phyloP scores from a whole-genome alignment of 2,888 invertebrate species.

The Idaea biselata region DNA sequence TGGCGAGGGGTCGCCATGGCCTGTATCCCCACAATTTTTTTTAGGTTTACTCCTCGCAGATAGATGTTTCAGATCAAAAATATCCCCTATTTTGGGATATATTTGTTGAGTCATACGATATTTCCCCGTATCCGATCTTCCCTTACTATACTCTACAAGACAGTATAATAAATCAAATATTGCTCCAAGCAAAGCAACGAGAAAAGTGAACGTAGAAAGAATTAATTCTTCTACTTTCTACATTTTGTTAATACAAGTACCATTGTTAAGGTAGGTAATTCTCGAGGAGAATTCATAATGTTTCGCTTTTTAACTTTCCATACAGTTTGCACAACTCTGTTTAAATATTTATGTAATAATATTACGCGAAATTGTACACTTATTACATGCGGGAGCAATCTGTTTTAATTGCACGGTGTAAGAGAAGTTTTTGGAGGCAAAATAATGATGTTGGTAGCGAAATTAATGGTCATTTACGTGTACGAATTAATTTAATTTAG shows the following conservation, averaged over 20 bases:
- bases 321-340: background rate
- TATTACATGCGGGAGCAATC: conserved; percentile 1
- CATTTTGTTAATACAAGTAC: conserved; percentile 23
- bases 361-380: background rate
- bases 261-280: conserved; percentile 25
- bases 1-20: no score
- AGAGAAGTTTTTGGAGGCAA: background rate
- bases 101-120: no score
- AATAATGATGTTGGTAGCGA: background rate
- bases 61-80: no score
- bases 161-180: conserved; percentile 2
- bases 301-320: conserved; percentile 5
- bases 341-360: conserved; percentile 5
- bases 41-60: no score
- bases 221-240: conserved; percentile 44
- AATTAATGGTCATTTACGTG: conserved; percentile 18
- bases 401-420: conserved; percentile 5
- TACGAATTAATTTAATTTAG: conserved; percentile 23
- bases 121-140: no score
- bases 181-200: background rate
- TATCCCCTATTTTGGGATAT: no score
- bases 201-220: conserved; percentile 32
- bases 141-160: no score
- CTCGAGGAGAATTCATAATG: background rate
- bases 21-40: no score